Base-by-base conservation (phyloP, 64 coral and sea anemone species). In the Stichodactyla helianthus region DNA sequence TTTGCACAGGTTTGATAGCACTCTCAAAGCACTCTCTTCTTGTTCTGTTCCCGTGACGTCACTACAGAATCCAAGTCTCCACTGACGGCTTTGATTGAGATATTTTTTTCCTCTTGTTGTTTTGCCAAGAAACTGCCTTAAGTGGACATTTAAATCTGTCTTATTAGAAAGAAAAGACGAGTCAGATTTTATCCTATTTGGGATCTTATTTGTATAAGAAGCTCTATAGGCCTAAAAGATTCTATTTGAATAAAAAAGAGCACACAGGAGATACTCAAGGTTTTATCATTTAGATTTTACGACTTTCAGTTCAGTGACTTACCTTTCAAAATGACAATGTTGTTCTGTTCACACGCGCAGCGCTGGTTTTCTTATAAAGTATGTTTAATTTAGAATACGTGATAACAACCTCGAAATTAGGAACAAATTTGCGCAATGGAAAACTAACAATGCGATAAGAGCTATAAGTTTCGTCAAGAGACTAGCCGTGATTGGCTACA, bases 331-430 rank as follows among this genome's bases (percentile, higher is more conserved):
- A 10, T 74, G 68, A 74, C 22, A 74, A 28, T 13, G 0, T 0
- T 1, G 23, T 14, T 27, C 8, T 74, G 68, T 31, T 74, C 68
- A 31, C 25, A 74, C 25, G 6, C 10, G n/a, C 68, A 9, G 0
- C 25, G 12, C 9, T 13, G 4, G 26, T 31, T 27, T 11, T 9
- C 78, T 81, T 81, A 53, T 54, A 81, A 81, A 54, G 50, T 81
- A 7, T 81, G 78, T 81, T 81, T 81, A 50, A 6, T 54, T 81
- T 8, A n/a, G 51, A 78, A 81, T 52, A 81, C 78, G 78, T 81
- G 78, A 81, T 81, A 52, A 81, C 18, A 51, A 81, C 50, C 5
- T 13, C 15, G 6, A 19, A 81, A 53, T 6, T 53, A 7, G 4
- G 25, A 22, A 31, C 11, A 7, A 31, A 12, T 74, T 74, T 74